Conservation (phyloP, 2,113 vertebrate genomes). For the Cephalopholis sonnerati region DNA sequence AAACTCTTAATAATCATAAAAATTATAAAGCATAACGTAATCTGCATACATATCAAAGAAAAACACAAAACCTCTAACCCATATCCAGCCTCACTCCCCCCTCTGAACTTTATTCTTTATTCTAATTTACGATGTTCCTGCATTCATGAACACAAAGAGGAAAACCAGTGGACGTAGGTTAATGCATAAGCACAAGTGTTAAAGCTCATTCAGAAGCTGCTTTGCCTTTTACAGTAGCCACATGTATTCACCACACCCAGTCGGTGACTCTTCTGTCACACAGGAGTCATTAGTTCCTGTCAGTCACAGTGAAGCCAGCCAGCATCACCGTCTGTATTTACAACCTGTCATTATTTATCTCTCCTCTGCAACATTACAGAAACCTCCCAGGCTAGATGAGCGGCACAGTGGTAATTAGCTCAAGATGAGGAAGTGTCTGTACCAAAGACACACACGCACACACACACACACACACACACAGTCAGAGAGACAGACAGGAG, state of each 20-base stretch:
- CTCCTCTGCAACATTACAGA: neutral
- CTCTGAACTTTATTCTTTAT: neutral
- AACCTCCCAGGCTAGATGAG: constrained; percentile 1
- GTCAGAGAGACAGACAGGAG: neutral
- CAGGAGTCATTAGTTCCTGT: neutral
- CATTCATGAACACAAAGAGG: neutral
- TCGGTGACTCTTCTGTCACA: constrained; percentile 6
- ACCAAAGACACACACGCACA: neutral
- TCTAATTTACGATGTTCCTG: neutral
- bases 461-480: neutral
- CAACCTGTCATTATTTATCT: neutral
- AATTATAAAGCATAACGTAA: no score
- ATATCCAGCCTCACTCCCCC: no score
- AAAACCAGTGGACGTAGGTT: neutral
- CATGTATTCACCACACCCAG: constrained; percentile 23
- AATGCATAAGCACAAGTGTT: neutral
- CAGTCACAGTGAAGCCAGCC: neutral
- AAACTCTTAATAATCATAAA: no score
- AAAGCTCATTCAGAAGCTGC: constrained; percentile 6
- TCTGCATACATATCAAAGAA: no score
- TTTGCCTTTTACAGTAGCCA: neutral
- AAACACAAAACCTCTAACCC: no score
- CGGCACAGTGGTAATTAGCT: neutral
- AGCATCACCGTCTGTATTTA: constrained; percentile 7
- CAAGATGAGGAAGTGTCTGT: constrained; percentile 14